Evolutionary conservation across 2,797 vertebrate genomes (phyloP).

Genomic region (Acrocephalus scirpaceus): DNA sequence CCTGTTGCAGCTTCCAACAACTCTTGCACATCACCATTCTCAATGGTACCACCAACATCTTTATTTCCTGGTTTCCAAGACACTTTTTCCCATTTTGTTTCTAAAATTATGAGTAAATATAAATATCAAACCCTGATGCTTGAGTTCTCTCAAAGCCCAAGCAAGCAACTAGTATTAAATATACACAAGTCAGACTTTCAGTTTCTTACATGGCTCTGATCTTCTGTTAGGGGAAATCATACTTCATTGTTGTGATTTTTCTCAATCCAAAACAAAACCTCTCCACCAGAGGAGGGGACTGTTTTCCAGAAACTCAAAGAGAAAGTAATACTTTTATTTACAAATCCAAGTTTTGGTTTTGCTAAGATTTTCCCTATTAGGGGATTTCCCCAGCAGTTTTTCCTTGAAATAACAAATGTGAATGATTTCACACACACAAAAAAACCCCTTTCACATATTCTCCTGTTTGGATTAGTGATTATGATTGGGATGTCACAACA

Average conservation of each 20-base stretch:
- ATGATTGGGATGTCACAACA: slow-evolving; percentile 2
- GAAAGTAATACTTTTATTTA: background rate
- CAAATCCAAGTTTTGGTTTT: background rate
- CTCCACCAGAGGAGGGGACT: background rate
- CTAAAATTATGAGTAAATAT: background rate
- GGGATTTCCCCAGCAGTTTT: background rate
- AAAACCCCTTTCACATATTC: background rate
- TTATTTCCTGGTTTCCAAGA: background rate
- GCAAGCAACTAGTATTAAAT: background rate
- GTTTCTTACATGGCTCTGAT: background rate
- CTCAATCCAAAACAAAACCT: background rate
- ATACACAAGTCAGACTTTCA: background rate
- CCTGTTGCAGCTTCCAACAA: background rate
- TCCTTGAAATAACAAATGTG: background rate
- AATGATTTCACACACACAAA: background rate
- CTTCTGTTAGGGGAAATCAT: background rate
- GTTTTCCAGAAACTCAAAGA: background rate
- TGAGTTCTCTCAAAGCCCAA: background rate
- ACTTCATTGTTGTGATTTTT: background rate
- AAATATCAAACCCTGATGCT: background rate
- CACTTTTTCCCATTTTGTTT: background rate
- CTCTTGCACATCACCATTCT: background rate
- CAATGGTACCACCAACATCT: background rate
- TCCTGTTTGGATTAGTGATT: background rate
- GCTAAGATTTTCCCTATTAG: background rate